phyloP scores from a whole-genome alignment of 2,888 invertebrate species.

The Neoascia interrupta region DNA sequence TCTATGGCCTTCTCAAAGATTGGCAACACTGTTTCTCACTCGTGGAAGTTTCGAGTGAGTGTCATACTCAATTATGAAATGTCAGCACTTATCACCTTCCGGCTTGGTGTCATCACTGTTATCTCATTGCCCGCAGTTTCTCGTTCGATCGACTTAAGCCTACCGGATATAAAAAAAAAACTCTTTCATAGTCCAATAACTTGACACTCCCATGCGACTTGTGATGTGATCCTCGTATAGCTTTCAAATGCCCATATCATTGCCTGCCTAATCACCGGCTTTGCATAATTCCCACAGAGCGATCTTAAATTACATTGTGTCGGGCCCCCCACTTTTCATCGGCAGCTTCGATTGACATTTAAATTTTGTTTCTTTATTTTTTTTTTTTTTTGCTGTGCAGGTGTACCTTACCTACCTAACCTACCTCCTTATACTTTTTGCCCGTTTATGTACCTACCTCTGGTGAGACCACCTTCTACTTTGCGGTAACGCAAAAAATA shows the following conservation, averaged over 20 bases:
- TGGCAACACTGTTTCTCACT: no score
- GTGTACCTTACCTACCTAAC: slow-evolving; percentile 14
- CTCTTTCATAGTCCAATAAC: slow-evolving; percentile 13
- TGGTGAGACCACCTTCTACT: no score
- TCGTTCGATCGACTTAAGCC: slow-evolving; percentile 4
- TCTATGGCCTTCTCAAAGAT: no score
- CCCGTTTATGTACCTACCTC: no score
- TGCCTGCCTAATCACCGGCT: slow-evolving; percentile 37
- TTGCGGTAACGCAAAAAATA: no score
- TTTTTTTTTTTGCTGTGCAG: neutral
- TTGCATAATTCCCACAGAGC: slow-evolving; percentile 57
- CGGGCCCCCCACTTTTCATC: neutral
- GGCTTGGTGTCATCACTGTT: no score
- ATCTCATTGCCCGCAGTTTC: slow-evolving; percentile 3
- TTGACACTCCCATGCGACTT: slow-evolving; percentile 30
- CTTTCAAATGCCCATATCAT: slow-evolving; percentile 53
- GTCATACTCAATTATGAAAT: no score
- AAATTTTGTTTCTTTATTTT: neutral
- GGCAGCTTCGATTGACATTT: slow-evolving; percentile 18
- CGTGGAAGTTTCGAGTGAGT: no score
- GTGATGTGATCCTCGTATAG: slow-evolving; percentile 14
- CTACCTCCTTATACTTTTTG: no score
- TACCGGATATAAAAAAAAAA: slow-evolving; percentile 43
- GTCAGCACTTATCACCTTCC: no score
- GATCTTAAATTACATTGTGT: slow-evolving; percentile 29